A percentile compares a stretch with the other conserved stretches of the same genome.
Conservation (phyloP, 2,888 invertebrate species). For the Agonopterix alstromeriana region DNA sequence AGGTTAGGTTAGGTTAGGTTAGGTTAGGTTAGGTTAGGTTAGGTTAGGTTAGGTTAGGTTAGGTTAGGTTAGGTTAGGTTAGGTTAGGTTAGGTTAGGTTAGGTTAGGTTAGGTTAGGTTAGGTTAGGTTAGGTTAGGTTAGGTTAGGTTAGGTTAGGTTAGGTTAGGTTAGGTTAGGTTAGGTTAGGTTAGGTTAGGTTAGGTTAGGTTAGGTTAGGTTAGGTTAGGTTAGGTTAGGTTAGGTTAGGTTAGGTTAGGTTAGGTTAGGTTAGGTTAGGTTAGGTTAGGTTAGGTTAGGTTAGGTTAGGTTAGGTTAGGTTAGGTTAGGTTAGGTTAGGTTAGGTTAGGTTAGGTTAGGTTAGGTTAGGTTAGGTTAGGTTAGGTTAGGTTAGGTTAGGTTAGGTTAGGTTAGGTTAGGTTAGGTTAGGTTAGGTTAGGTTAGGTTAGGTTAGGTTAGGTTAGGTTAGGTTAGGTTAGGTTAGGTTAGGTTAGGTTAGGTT, state of each 20-base stretch:
- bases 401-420: slow-evolving; percentile 13
- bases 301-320: slow-evolving; percentile 12
- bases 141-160: slow-evolving; percentile 13
- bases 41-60: slow-evolving; percentile 13
- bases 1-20: slow-evolving; percentile 15
- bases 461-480: slow-evolving; percentile 12
- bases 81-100: slow-evolving; percentile 10
- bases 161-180: slow-evolving; percentile 15
- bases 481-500: slow-evolving; percentile 12
- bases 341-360: slow-evolving; percentile 15
- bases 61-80: slow-evolving; percentile 17
- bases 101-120: slow-evolving; percentile 12
- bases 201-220: slow-evolving; percentile 3
- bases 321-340: slow-evolving; percentile 13
- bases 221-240: slow-evolving; percentile 13
- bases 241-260: slow-evolving; percentile 17
- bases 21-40: slow-evolving; percentile 3
- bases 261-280: slow-evolving; percentile 10
- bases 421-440: slow-evolving; percentile 17
- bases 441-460: slow-evolving; percentile 10
- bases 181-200: slow-evolving; percentile 15
- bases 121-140: slow-evolving; percentile 12
- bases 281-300: slow-evolving; percentile 12
- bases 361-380: slow-evolving; percentile 15
- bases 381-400: slow-evolving; percentile 3